Conservation (phyloP, 2,888 invertebrate species). For the Pharmacophagus antenor region DNA sequence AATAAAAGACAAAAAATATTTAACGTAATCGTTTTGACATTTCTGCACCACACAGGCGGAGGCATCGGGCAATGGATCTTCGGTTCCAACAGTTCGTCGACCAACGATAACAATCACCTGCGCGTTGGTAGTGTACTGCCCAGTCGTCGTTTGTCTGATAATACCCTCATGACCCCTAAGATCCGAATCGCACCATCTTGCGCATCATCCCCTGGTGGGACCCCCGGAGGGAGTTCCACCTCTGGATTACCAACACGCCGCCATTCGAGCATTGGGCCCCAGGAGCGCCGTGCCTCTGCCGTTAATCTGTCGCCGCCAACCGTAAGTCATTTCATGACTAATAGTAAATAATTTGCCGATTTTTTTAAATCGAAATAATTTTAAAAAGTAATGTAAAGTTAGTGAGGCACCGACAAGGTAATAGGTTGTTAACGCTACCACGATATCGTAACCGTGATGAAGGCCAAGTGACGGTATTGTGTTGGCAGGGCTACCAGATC, state of each 20-base stretch:
- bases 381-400: background rate
- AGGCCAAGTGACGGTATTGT: conserved; percentile 61
- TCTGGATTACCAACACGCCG: conserved; percentile 91
- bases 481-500: conserved; percentile 83
- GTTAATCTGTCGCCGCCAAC: conserved; percentile 93
- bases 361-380: background rate
- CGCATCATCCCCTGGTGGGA: conserved; percentile 89
- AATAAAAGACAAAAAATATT: too few species aligned
- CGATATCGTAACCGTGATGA: conserved; percentile 38
- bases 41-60: conserved; percentile 42
- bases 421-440: background rate
- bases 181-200: conserved; percentile 94
- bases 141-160: conserved; percentile 93
- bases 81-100: conserved; percentile 90
- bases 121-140: conserved; percentile 91
- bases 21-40: background rate
- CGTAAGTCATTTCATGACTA: conserved; percentile 80
- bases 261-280: conserved; percentile 95
- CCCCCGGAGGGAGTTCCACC: conserved; percentile 81
- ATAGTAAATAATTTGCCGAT: background rate
- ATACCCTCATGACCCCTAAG: conserved; percentile 94
- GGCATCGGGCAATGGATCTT: conserved; percentile 91
- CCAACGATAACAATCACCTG: conserved; percentile 90
- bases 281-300: conserved; percentile 91
- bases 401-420: background rate